Evolutionary conservation across 2,113 vertebrate genomes (phyloP), one percentile per base, ranked within the genome.

Genomic region (Maccullochella peelii): DNA sequence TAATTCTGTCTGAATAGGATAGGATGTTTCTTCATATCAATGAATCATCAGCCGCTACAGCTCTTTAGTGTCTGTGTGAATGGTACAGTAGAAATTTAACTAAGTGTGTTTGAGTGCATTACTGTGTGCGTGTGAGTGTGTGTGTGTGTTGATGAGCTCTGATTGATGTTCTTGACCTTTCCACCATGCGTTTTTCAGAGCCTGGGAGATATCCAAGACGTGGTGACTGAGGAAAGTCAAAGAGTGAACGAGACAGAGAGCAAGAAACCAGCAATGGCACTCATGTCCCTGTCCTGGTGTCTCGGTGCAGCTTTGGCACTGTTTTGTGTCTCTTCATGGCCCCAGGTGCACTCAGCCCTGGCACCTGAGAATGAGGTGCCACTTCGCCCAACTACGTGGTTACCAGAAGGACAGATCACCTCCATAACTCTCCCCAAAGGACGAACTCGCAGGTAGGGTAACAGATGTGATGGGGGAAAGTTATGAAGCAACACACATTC

Each of bases 351-450:
- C 71, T 79, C 85, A 0, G 80, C 89, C 50, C 86, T 93, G 69
- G 91, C 91, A 23, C 93, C 95, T 18, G 95, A 95, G 88, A 96
- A 96, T 10, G 95, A 96, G 88, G 95, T 96, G 4, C 94, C 94
- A 1, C 93, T 96, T n/a, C 93, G 90, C 15, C 92, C 94, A 18
- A 94, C 94, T 2, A 78, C 91, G 18, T 95, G 96, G 91, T 93
- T 98, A 68, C 92, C 91, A 59, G 95, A 97, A 54, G 96, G 96
- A 27, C 97, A 95, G 86, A 90, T 96, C 92, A 97, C 93, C 6
- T 92, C 95, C 40, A 0, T 97, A 65, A 93, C 95, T 44, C 93
- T 98, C 59, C 91, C 95, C 61, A 96, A 96, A 87, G 97, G 96
- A 69, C 94, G 95, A 50, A 94, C 96, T 40, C 96, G 95, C 86